Evolutionary conservation across 2,888 invertebrate species (phyloP), one percentile per base, ranked within the genome.

Genomic region (Margaritifera margaritifera): DNA sequence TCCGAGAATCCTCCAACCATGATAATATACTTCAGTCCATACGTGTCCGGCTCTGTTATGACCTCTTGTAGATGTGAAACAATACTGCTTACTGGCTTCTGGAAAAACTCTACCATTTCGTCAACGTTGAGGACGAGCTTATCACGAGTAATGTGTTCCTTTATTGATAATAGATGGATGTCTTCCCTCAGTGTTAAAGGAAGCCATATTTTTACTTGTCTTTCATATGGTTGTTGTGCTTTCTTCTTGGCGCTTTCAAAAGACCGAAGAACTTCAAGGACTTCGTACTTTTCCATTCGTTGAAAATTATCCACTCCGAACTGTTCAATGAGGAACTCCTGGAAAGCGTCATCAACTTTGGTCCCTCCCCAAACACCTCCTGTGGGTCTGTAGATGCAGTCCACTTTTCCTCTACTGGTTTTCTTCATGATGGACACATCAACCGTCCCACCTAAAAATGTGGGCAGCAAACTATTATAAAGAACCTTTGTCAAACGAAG

Each of bases 1-100:
- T 71, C 71, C 5, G 71, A 62, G 56, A 63, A 71, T 15, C 63
- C 71, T 2, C 71, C 71, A 4, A 71, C 69, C 54, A 69, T 53
- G 11, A 66, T 25, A 18, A 66, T 66, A 8, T 50, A 27, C 19
- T 42, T 20, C 6, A 61, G 56, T n/a, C 54, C 62, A 24, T 42
- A 56, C 1, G 55, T 1, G 6, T 6, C 1, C 11, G 51, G 52
- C 4, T 66, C 51, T 19, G 20, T 4, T 19, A 67, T 57, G 25
- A 71, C 24, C 1, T 58, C 42, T 50, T 67, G 31, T 19, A 71
- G 25, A 57, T 71, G 71, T 20, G 31, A 3, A 4, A 64, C 42
- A 19, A 71, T 71, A 11, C 56, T 19, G 2, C 25, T 15, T 18
- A 52, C 53, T 8, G 64, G 56, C 0, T 62, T 42, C 11, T 60